Evolutionary conservation across 2,113 vertebrate species (phyloP).

Genomic region (Solea solea): DNA sequence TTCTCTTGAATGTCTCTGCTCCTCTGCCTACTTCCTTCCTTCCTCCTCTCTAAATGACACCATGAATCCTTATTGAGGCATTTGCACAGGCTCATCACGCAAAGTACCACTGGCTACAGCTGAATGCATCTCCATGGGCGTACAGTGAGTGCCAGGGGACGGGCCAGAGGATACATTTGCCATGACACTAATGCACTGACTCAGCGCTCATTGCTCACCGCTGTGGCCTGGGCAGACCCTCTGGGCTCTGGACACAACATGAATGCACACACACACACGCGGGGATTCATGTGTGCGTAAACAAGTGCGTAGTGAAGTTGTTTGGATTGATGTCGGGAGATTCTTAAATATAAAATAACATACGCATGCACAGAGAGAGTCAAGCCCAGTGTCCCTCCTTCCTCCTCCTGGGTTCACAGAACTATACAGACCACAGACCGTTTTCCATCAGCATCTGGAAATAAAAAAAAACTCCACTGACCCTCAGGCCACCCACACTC

Average conservation of each 20-base stretch:
- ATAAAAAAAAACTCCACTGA: constrained; percentile 31
- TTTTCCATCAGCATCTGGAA: constrained; percentile 58
- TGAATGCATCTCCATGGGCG: constrained; percentile 64
- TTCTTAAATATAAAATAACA: constrained; percentile 18
- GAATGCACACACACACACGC: constrained; percentile 7
- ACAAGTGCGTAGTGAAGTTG: constrained; percentile 35
- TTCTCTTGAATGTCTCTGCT: not conserved
- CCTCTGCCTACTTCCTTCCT: not conserved
- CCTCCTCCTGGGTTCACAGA: constrained; percentile 35
- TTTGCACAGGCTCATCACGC: constrained; percentile 63
- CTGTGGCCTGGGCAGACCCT: constrained; percentile 29
- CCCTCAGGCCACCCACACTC: constrained; percentile 39
- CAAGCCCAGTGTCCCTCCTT: constrained; percentile 1
- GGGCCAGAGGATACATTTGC: constrained; percentile 63
- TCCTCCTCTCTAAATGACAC: constrained; percentile 31
- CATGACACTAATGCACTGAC: constrained; percentile 72
- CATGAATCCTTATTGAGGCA: constrained; percentile 63
- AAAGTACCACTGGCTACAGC: constrained; percentile 63
- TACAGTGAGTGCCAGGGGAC: constrained; percentile 47
- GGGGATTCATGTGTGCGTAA: constrained; percentile 32
- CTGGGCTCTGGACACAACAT: constrained; percentile 19
- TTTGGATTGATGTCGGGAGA: constrained; percentile 34
- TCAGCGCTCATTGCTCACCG: constrained; percentile 45
- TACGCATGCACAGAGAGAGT: constrained; percentile 15
- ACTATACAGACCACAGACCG: constrained; percentile 38